Percentiles rank a stretch among this genome's conserved stretches.
Evolutionary conservation across 2,888 invertebrate species (phyloP).

Genomic region (Leptinotarsa haldemani): DNA sequence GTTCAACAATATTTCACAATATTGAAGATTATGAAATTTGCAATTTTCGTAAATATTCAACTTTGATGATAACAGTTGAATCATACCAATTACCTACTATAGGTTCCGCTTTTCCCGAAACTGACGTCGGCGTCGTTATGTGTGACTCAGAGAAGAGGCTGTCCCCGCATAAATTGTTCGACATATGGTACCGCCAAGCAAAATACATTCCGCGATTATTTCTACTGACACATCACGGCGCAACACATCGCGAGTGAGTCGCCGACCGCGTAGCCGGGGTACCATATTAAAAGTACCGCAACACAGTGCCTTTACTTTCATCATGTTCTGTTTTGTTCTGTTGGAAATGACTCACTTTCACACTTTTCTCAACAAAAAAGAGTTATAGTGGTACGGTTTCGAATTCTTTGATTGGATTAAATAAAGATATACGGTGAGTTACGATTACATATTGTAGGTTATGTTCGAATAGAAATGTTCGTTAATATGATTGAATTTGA

Average conservation of each 20-base stretch:
- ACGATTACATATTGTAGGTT: slow-evolving; percentile 6
- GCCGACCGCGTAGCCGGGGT: slow-evolving; percentile 21
- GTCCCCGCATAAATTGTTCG: slow-evolving; percentile 21
- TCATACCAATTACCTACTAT: not conserved
- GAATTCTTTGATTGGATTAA: slow-evolving; percentile 4
- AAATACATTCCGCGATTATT: slow-evolving; percentile 32
- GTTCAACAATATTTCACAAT: too few species aligned
- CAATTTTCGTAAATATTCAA: too few species aligned
- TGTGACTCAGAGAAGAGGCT: slow-evolving; percentile 26
- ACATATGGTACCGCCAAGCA: slow-evolving; percentile 26
- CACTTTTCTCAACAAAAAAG: slow-evolving; percentile 27
- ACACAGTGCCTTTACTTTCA: slow-evolving; percentile 33
- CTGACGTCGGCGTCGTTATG: slow-evolving; percentile 14
- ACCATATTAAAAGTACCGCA: slow-evolving; percentile 33
- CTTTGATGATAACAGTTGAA: not conserved
- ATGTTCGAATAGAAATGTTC: not conserved
- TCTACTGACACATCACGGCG: slow-evolving; percentile 13
- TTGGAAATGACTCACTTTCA: slow-evolving; percentile 44
- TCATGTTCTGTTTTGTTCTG: slow-evolving; percentile 39
- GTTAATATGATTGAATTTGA: not conserved
- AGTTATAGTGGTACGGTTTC: slow-evolving; percentile 32
- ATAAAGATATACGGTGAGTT: slow-evolving; percentile 14
- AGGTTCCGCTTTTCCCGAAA: not conserved
- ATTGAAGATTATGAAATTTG: too few species aligned
- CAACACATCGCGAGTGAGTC: slow-evolving; percentile 3